Evolutionary conservation across 1,140 invertebrate genomes (phyloP).

Genomic region (Holotrichia oblita): DNA sequence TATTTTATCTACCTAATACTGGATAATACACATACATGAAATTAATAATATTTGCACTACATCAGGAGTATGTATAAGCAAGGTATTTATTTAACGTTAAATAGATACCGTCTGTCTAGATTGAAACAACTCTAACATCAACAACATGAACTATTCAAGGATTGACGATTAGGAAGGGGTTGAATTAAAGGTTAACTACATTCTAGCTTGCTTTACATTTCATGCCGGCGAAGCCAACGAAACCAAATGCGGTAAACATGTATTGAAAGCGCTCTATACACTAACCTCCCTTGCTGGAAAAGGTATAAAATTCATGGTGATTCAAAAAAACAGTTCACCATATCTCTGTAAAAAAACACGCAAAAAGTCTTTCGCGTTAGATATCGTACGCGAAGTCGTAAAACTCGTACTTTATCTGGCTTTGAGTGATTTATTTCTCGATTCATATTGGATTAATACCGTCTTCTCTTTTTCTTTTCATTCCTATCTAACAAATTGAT

Average conservation of each 20-base stretch:
- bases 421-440: not conserved
- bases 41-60: not conserved
- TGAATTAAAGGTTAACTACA: conserved; percentile 11
- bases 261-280: conserved; percentile 47
- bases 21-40: not conserved
- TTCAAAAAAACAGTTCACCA: conserved; percentile 57
- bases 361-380: conserved; percentile 26
- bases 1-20: too few species aligned
- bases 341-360: conserved; percentile 44
- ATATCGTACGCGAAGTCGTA: not conserved
- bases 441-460: not conserved
- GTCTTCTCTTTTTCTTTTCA: not conserved
- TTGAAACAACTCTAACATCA: not conserved
- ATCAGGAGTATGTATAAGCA: not conserved
- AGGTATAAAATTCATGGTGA: conserved; percentile 61
- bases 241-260: conserved; percentile 47
- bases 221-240: conserved; percentile 36
- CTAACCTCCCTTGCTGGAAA: conserved; percentile 59
- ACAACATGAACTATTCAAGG: not conserved
- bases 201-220: conserved; percentile 23
- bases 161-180: not conserved
- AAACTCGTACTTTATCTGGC: not conserved
- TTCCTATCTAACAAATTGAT: not conserved
- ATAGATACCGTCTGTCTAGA: not conserved
- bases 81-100: not conserved